Evolutionary conservation across 2,113 vertebrate species (phyloP).

Genomic region (Calyptomena viridis): DNA sequence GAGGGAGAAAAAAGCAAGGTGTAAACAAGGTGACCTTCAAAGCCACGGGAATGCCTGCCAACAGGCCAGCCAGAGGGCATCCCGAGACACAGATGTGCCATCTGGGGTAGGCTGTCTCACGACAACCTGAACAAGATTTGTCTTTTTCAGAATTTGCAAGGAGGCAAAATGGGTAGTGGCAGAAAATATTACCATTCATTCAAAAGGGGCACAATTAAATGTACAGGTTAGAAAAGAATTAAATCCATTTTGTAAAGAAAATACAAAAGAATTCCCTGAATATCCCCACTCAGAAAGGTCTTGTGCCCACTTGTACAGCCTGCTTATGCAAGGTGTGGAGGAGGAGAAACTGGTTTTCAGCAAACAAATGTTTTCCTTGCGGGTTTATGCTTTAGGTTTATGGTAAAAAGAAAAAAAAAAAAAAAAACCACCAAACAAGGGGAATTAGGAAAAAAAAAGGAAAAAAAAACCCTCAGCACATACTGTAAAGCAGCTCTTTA

Average conservation of each 20-base stretch:
- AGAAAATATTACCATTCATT: neutral
- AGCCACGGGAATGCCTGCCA: slow-evolving; percentile 36
- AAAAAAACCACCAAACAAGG: neutral
- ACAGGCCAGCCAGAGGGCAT: slow-evolving; percentile 47
- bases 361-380: slow-evolving; percentile 16
- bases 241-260: neutral
- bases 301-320: neutral
- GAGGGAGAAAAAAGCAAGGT: neutral
- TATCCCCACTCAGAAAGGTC: neutral
- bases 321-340: neutral
- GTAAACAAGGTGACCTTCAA: slow-evolving; percentile 55
- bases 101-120: slow-evolving; percentile 41
- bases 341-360: slow-evolving; percentile 21
- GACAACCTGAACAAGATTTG: slow-evolving; percentile 17
- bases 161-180: neutral
- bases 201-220: neutral
- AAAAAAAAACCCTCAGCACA: neutral
- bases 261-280: neutral
- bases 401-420: neutral
- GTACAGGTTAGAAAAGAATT: neutral
- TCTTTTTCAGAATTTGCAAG: slow-evolving; percentile 14
- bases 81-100: slow-evolving; percentile 56
- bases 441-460: too few species aligned
- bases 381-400: neutral
- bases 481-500: slow-evolving; percentile 3